phyloP scores from a whole-genome alignment of 2,113 vertebrate species.

The Chiloscyllium plagiosum region DNA sequence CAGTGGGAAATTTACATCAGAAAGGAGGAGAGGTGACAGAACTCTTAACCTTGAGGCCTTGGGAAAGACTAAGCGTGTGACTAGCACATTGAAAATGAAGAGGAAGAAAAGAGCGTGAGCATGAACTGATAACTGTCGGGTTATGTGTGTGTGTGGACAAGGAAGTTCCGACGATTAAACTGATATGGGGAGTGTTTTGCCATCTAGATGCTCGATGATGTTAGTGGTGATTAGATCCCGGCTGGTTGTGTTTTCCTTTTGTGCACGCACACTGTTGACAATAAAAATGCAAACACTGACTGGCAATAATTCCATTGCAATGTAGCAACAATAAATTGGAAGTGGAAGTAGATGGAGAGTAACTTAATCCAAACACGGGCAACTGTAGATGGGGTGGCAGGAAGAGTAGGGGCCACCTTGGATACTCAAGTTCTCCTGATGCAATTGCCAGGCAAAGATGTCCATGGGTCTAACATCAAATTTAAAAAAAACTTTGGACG shows the following conservation, averaged over 20 bases:
- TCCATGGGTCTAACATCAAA: background rate
- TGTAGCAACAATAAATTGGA: background rate
- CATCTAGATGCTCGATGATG: background rate
- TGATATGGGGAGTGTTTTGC: background rate
- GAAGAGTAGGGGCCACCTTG: background rate
- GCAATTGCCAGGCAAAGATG: background rate
- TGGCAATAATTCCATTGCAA: background rate
- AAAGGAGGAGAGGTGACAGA: background rate
- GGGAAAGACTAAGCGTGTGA: background rate
- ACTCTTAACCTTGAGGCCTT: background rate
- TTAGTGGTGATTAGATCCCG: background rate
- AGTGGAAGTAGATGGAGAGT: background rate
- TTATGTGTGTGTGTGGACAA: background rate
- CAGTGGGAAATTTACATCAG: background rate
- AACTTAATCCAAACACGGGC: background rate
- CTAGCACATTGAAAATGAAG: background rate
- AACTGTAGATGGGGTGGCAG: background rate
- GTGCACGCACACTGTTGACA: background rate
- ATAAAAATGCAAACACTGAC: background rate
- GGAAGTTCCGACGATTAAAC: background rate
- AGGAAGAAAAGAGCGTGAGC: background rate
- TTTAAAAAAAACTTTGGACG: too few species aligned
- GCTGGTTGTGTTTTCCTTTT: background rate
- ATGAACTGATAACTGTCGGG: background rate
- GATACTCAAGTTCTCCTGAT: background rate